Conservation (phyloP, 2,113 vertebrate species). For the Panthera uncia region DNA sequence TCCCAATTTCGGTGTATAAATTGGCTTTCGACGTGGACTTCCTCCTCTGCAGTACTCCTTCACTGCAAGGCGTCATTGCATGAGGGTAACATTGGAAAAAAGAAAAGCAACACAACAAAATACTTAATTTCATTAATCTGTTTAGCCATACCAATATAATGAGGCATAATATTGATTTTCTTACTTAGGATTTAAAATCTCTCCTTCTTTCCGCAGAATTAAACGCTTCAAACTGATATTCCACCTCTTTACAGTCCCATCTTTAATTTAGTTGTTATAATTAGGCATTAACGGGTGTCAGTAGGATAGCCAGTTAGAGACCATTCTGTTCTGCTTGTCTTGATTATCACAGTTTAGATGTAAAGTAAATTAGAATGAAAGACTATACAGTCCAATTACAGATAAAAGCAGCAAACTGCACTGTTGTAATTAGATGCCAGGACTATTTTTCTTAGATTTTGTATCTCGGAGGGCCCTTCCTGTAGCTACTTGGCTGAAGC, state of each 20-base stretch:
- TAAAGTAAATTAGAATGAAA: conserved; percentile 99
- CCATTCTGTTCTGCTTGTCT: conserved; percentile 99
- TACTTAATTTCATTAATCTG: conserved; percentile 90
- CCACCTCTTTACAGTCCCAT: conserved; percentile 91
- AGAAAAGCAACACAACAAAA: conserved; percentile 78
- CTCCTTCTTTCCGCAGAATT: conserved; percentile 94
- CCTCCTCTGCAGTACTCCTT: conserved; percentile 73
- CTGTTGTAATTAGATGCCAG: conserved; percentile 99
- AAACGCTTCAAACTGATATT: conserved; percentile 93
- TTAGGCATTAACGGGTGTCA: conserved; percentile 99
- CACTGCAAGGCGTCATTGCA: conserved; percentile 80
- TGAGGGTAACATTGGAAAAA: conserved; percentile 80
- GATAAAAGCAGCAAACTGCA: conserved; percentile 99
- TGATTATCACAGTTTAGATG: conserved; percentile 99
- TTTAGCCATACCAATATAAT: conserved; percentile 90
- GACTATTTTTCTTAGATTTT: conserved; percentile 94
- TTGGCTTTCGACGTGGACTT: conserved; percentile 79
- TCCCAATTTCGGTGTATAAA: conserved; percentile 76
- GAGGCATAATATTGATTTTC: conserved; percentile 89
- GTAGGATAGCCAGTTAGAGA: conserved; percentile 98
- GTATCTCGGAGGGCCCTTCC: conserved; percentile 89
- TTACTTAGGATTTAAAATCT: conserved; percentile 91
- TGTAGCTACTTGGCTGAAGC: conserved; percentile 84
- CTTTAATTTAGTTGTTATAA: conserved; percentile 99
- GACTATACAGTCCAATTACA: conserved; percentile 99